These are phyloP conservation scores for Acanthosepion lycidas DNA, from an alignment of 2,888 invertebrate species.

Conservation along the genomic window DNA sequence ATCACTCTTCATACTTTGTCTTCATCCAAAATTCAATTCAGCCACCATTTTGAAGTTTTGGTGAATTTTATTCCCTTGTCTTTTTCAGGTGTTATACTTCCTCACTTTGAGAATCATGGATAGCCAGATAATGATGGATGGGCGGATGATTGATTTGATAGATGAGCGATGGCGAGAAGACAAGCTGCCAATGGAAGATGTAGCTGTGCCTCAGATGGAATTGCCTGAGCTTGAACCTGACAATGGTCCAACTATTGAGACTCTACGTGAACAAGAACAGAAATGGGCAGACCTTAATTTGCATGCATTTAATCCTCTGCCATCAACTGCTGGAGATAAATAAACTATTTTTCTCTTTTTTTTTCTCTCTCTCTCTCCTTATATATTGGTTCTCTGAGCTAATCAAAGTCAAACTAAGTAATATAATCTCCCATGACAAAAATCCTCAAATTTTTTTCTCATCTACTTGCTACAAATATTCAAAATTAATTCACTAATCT, in stretches of 20 bases:
- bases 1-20: too few relatives aligned
- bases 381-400: background rate
- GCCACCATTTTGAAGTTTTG: too few relatives aligned
- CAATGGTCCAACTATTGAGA: conserved; percentile 85
- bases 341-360: background rate
- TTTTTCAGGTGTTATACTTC: background rate
- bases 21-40: too few relatives aligned
- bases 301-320: conserved; percentile 36
- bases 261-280: conserved; percentile 89
- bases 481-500: too few relatives aligned
- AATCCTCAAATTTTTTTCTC: too few relatives aligned
- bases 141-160: conserved; percentile 84
- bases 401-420: too few relatives aligned
- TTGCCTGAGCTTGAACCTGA: conserved; percentile 94
- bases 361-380: background rate
- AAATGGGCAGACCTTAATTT: conserved; percentile 80
- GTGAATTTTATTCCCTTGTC: background rate
- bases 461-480: too few relatives aligned
- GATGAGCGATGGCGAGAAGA: conserved; percentile 92
- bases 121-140: conserved; percentile 84
- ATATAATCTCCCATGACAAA: too few relatives aligned
- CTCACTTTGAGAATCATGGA: conserved; percentile 79
- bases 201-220: conserved; percentile 87
- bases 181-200: conserved; percentile 82
- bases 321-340: background rate